Base-by-base conservation (phyloP, 1,140 invertebrate genomes). In the Procambarus virginalis region DNA sequence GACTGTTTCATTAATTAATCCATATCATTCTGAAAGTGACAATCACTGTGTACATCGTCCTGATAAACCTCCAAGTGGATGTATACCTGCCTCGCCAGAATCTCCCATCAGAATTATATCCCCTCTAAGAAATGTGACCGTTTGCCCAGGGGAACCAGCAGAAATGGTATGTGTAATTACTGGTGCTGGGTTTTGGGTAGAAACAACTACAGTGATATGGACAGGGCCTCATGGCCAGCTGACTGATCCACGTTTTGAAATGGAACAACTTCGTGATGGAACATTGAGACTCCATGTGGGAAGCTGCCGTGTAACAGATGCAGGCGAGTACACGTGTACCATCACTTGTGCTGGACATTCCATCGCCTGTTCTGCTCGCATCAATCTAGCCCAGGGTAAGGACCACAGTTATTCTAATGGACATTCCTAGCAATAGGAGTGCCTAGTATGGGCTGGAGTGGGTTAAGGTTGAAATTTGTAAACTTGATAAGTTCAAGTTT, bases 221-320 rank as follows among this genome's bases (percentile, higher is more conserved):
- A 77, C 48, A 14, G 91, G 91, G 8, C 91, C 91, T n/a, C 83
- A 83, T 10, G 91, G 91, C 6, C 79, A 55, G 68, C 48, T 92
- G 80, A 34, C 91, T 93, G 91, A 85, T 93, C 94, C 51, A 92
- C 91, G 78, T 91, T 94, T 90, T 93, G 91, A 76, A 82, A 90
- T 90, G 49, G 90, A 91, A 83, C 92, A 92, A 58, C 80, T 86
- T n/a, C 84, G 91, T 34, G 91, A 90, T 49, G 94, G 94, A 55
- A 93, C 94, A 80, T 91, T 94, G 92, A 94, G 94, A 92, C 91
- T 95, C 83, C 93, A 94, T 91, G 94, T 95, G 64, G n/a, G 92
- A 58, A 94, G 93, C 83, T 94, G 93, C 92, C 95, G 93, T 12
- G 87, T 94, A 10, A 91, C 93, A 58, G 94, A 94, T 91, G 93